Conservation (phyloP, 2,113 vertebrate genomes). For the Pteropus alecto region DNA sequence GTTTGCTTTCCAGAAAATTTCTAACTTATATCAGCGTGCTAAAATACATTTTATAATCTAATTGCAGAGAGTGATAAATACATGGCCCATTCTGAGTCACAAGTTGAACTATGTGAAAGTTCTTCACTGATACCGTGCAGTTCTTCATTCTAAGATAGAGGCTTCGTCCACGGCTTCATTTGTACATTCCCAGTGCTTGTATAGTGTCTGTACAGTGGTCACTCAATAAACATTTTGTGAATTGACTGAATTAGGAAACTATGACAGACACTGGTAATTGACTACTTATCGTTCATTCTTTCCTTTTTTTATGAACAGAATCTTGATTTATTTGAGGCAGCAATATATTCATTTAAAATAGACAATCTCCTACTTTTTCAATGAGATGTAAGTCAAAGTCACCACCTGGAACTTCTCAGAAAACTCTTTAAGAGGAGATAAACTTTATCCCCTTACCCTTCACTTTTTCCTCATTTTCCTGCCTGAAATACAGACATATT, state of each 20-base stretch:
- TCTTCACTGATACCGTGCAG: background rate
- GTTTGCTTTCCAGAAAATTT: constrained; percentile 14
- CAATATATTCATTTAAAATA: background rate
- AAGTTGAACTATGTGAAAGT: background rate
- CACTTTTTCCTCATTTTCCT: background rate
- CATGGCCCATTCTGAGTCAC: background rate
- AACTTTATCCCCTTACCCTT: background rate
- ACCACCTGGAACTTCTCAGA: background rate
- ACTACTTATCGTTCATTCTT: background rate
- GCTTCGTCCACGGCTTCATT: background rate
- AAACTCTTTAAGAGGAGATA: background rate
- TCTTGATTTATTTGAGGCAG: background rate
- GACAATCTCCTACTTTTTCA: background rate
- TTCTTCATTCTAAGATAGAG: background rate
- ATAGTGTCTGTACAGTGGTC: background rate
- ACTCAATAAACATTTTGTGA: background rate
- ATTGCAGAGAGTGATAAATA: background rate
- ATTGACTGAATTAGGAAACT: background rate
- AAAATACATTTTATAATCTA: background rate
- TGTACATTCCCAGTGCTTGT: background rate
- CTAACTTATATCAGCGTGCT: background rate
- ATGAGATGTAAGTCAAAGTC: background rate
- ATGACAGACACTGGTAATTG: background rate
- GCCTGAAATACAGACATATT: background rate
- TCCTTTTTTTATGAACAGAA: background rate